A percentile compares a stretch with the other conserved stretches of the same genome.
Conservation (phyloP, 2,888 invertebrate genomes). For the Endotricha flammealis region DNA sequence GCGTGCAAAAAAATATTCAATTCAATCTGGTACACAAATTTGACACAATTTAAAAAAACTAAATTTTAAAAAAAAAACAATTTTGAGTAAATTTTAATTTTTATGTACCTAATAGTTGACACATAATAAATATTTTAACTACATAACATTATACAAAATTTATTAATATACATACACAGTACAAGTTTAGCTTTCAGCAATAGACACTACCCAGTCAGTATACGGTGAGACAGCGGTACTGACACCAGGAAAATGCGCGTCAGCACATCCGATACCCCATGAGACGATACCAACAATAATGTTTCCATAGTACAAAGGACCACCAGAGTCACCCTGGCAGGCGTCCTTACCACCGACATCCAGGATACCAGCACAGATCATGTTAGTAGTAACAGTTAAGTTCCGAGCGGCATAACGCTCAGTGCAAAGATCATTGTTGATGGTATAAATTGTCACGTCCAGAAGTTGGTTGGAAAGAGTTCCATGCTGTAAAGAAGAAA, state of each 20-base stretch:
- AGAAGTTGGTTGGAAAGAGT: conserved; percentile 27
- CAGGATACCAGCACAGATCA: conserved; percentile 49
- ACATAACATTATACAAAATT: no score
- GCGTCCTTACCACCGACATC: conserved; percentile 42
- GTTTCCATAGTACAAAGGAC: conserved; percentile 56
- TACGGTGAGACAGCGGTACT: conserved; percentile 54
- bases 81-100: no score
- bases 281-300: conserved; percentile 63
- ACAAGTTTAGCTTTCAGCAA: conserved; percentile 12
- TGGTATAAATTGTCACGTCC: conserved; percentile 41
- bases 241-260: conserved; percentile 60
- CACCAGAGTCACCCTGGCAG: conserved; percentile 70
- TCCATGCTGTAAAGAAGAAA: conserved; percentile 23
- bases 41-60: no score
- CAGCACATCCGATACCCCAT: conserved; percentile 68
- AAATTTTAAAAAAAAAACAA: no score
- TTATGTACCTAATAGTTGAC: no score
- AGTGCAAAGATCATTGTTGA: conserved; percentile 39
- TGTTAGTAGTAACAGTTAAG: conserved; percentile 30
- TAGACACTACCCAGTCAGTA: conserved; percentile 39
- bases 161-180: no score
- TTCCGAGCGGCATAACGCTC: conserved; percentile 30
- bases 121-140: no score
- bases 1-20: no score
- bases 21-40: no score